These are phyloP conservation scores for Esox masquinongy DNA, from an alignment of 2,797 vertebrate genomes.

Conservation along the genomic window DNA sequence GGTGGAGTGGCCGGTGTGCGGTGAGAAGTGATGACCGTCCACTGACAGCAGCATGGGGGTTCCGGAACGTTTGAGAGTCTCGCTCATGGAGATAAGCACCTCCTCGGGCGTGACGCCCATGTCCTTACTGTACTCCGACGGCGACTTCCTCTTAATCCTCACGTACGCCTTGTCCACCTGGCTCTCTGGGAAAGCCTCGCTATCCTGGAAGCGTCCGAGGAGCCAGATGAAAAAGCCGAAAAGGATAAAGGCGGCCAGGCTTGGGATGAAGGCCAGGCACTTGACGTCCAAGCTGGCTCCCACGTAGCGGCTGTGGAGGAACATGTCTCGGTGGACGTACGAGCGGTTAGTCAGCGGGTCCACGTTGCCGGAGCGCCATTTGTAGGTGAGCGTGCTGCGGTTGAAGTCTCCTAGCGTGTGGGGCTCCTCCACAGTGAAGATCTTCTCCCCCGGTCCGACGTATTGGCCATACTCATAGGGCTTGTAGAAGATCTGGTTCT, in stretches of 20 bases:
- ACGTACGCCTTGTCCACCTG: slow-evolving; percentile 87
- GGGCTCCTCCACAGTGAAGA: slow-evolving; percentile 91
- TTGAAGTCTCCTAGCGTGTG: slow-evolving; percentile 90
- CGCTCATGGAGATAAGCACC: slow-evolving; percentile 77
- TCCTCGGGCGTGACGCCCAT: slow-evolving; percentile 90
- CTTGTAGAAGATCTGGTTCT: slow-evolving; percentile 99
- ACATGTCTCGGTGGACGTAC: slow-evolving; percentile 88
- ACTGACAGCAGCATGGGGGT: slow-evolving; percentile 83
- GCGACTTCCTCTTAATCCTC: slow-evolving; percentile 93
- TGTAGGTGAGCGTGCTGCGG: slow-evolving; percentile 90
- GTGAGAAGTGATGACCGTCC: slow-evolving; percentile 71
- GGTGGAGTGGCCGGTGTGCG: slow-evolving; percentile 50
- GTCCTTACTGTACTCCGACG: slow-evolving; percentile 86
- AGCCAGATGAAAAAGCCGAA: slow-evolving; percentile 96
- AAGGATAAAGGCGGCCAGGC: slow-evolving; percentile 88
- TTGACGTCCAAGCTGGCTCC: slow-evolving; percentile 91
- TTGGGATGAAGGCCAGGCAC: slow-evolving; percentile 94
- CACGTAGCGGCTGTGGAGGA: slow-evolving; percentile 90
- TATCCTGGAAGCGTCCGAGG: slow-evolving; percentile 93
- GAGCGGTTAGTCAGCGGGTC: slow-evolving; percentile 85
- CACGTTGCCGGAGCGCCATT: slow-evolving; percentile 87
- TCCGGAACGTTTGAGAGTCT: slow-evolving; percentile 73
- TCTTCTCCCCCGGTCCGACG: slow-evolving; percentile 93
- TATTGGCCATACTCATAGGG: slow-evolving; percentile 97
- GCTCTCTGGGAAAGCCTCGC: slow-evolving; percentile 89